Evolutionary conservation across 2,888 invertebrate genomes (phyloP).

Genomic region (Hypomecis punctinalis): DNA sequence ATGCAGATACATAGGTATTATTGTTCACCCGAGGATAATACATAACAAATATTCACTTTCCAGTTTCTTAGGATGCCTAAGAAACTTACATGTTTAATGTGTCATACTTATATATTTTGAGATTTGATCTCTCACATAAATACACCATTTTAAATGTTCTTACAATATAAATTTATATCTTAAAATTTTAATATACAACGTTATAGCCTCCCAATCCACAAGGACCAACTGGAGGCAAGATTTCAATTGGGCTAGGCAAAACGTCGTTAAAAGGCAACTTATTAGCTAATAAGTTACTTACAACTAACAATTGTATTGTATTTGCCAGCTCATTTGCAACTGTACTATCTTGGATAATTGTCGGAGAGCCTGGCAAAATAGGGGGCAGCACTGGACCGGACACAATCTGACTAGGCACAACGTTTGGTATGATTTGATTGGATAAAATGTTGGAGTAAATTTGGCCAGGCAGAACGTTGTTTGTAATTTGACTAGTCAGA

Average conservation of each 20-base stretch:
- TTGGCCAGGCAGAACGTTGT: conserved; percentile 12
- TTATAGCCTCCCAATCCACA: conserved; percentile 42
- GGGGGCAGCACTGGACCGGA: conserved; percentile 12
- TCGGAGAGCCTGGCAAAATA: conserved; percentile 38
- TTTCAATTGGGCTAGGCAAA: conserved; percentile 44
- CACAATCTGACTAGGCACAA: conserved; percentile 8
- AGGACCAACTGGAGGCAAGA: conserved; percentile 24
- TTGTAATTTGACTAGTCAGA: conserved; percentile 1
- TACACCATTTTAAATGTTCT: too few species aligned
- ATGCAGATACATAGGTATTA: too few species aligned
- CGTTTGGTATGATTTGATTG: conserved; percentile 1
- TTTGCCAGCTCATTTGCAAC: conserved; percentile 74
- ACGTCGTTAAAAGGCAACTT: conserved; percentile 54
- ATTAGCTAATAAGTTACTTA: conserved; percentile 68
- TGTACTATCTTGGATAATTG: conserved; percentile 68
- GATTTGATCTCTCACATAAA: too few species aligned
- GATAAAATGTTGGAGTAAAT: neutral
- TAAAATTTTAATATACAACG: too few species aligned
- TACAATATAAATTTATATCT: too few species aligned
- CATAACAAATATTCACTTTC: too few species aligned
- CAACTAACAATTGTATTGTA: conserved; percentile 69
- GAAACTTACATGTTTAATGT: too few species aligned
- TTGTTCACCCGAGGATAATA: too few species aligned
- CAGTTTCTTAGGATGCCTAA: too few species aligned
- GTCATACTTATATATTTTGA: too few species aligned